phyloP scores from a whole-genome alignment of 2,888 invertebrate species.

The Drosophila melanocephala region DNA sequence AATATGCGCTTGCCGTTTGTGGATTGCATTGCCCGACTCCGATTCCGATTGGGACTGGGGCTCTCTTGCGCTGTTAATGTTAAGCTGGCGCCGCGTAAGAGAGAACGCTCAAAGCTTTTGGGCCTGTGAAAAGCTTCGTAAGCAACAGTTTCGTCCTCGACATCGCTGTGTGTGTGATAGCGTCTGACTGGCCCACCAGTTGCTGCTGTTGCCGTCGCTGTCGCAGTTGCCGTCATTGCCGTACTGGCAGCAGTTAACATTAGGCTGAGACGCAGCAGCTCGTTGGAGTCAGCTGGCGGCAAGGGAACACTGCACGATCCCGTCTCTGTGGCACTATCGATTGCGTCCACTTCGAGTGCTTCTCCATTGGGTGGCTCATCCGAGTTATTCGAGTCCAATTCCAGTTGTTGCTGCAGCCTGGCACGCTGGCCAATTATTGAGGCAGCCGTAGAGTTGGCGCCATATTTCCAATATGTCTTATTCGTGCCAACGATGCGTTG shows the following conservation, averaged over 20 bases:
- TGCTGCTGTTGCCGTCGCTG: slow-evolving; percentile 62
- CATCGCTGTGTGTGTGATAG: slow-evolving; percentile 49
- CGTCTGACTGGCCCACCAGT: slow-evolving; percentile 70
- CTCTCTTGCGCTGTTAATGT: slow-evolving; percentile 73
- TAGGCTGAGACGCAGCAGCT: slow-evolving; percentile 83
- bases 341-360: slow-evolving; percentile 58
- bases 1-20: slow-evolving; percentile 65
- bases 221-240: slow-evolving; percentile 71
- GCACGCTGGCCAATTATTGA: slow-evolving; percentile 81
- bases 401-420: slow-evolving; percentile 58
- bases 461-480: slow-evolving; percentile 83
- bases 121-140: slow-evolving; percentile 82
- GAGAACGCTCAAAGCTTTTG: slow-evolving; percentile 81
- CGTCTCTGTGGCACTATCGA: slow-evolving; percentile 81
- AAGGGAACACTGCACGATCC: slow-evolving; percentile 84
- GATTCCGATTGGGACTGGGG: slow-evolving; percentile 49
- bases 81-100: slow-evolving; percentile 69
- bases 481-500: slow-evolving; percentile 81
- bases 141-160: slow-evolving; percentile 82
- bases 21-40: slow-evolving; percentile 53
- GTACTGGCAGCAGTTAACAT: slow-evolving; percentile 83
- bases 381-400: slow-evolving; percentile 70
- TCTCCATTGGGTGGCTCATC: slow-evolving; percentile 68
- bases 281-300: slow-evolving; percentile 80
- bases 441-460: slow-evolving; percentile 82